Conservation (phyloP, 2,113 vertebrate genomes). For the Oenanthe oenanthe region DNA sequence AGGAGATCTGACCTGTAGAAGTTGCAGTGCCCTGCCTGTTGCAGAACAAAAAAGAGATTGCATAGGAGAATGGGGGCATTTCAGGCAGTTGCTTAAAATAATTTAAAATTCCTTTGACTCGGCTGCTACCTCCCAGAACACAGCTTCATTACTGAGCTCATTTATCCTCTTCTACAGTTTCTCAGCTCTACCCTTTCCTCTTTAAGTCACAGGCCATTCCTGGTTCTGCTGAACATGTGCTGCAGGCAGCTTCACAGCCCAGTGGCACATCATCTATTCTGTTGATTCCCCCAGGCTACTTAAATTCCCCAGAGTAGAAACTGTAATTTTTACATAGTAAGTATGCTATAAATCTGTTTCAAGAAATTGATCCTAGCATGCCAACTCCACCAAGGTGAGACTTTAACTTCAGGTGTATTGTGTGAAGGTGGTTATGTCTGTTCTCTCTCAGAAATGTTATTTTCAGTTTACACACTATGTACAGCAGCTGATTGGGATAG, state of each 20-base stretch:
- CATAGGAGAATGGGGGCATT: not conserved
- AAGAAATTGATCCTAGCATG: not conserved
- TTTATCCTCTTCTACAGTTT: not conserved
- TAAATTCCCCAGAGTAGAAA: not conserved
- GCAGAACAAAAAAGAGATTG: not conserved
- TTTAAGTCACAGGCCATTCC: not conserved
- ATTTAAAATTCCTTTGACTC: not conserved
- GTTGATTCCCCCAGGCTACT: not conserved
- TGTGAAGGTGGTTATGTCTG: not conserved
- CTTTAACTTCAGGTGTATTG: not conserved
- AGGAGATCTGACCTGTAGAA: not conserved
- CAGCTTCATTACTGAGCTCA: not conserved
- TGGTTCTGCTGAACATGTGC: not conserved
- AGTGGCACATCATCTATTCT: not conserved
- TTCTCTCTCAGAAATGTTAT: not conserved
- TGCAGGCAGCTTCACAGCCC: not conserved
- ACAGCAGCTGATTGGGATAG: not conserved
- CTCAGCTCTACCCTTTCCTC: not conserved
- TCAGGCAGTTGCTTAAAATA: not conserved
- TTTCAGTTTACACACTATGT: not conserved
- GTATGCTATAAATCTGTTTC: not conserved
- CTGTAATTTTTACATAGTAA: not conserved
- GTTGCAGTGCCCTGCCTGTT: not conserved
- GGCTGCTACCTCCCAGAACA: not conserved
- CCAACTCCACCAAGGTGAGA: not conserved